These are phyloP conservation scores for Orientallactaga bullata DNA, from an alignment of 2,113 vertebrate species.

Conservation along the genomic window DNA sequence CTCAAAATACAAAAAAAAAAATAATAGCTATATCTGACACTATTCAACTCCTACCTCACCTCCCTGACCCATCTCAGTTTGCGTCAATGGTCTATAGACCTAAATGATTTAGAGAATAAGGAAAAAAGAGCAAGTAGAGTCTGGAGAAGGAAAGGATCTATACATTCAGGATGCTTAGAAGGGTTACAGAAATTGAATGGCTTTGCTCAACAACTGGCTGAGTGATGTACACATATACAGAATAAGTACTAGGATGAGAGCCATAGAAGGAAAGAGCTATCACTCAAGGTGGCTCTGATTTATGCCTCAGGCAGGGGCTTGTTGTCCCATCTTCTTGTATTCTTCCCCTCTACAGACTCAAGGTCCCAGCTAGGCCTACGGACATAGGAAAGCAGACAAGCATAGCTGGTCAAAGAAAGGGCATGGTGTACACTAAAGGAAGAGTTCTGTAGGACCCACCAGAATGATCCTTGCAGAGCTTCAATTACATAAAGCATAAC, in stretches of 20 bases:
- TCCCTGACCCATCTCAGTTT: conserved; percentile 22
- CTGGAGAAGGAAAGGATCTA: background rate
- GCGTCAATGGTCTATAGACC: conserved; percentile 29
- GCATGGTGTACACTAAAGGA: background rate
- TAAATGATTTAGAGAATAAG: background rate
- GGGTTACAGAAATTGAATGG: background rate
- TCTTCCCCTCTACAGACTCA: conserved; percentile 23
- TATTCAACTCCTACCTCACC: conserved; percentile 7
- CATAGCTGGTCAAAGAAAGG: background rate
- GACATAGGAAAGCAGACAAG: background rate
- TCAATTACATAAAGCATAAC: conserved; percentile 3
- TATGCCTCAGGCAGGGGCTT: background rate
- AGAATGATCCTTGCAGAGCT: conserved; percentile 20
- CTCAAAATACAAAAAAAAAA: too few relatives aligned
- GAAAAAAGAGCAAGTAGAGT: background rate
- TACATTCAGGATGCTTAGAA: conserved; percentile 1
- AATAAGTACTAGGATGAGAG: background rate
- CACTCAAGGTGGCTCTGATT: background rate
- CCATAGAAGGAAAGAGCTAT: conserved; percentile 32
- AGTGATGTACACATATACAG: background rate
- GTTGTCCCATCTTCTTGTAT: background rate
- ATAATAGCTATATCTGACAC: conserved; percentile 11
- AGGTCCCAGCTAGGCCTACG: background rate
- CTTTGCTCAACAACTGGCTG: background rate
- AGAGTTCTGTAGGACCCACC: background rate